These are phyloP conservation scores for Micrastur ruficollis DNA, from an alignment of 2,797 vertebrate species.

Conservation along the genomic window DNA sequence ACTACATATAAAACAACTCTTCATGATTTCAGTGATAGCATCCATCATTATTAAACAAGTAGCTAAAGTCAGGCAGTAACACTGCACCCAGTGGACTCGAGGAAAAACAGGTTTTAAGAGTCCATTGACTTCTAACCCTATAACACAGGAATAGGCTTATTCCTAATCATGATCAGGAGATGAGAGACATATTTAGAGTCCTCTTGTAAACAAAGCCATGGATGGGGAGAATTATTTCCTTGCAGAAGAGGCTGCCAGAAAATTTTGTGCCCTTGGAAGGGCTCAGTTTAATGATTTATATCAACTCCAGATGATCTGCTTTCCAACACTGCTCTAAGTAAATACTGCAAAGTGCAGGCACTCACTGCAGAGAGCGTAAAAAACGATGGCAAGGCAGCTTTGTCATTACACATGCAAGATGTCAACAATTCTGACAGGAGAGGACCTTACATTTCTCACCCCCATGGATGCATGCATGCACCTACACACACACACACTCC, in stretches of 20 bases:
- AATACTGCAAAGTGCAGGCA: background rate
- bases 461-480: background rate
- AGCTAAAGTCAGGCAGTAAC: background rate
- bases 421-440: background rate
- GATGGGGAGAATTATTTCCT: background rate
- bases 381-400: background rate
- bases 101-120: background rate
- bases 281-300: background rate
- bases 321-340: background rate
- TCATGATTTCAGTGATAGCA: background rate
- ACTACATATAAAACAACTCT: background rate
- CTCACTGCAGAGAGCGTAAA: background rate
- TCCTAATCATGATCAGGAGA: background rate
- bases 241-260: slow-evolving; percentile 1
- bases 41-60: background rate
- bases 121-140: background rate
- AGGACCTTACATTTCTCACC: background rate
- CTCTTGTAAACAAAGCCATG: slow-evolving; percentile 8
- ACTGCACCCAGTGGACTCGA: background rate
- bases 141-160: background rate
- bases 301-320: background rate
- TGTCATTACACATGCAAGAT: background rate
- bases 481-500: background rate
- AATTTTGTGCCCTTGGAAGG: background rate
- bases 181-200: slow-evolving; percentile 32